Conservation (phyloP, 2,113 vertebrate species). For the Tichodroma muraria region DNA sequence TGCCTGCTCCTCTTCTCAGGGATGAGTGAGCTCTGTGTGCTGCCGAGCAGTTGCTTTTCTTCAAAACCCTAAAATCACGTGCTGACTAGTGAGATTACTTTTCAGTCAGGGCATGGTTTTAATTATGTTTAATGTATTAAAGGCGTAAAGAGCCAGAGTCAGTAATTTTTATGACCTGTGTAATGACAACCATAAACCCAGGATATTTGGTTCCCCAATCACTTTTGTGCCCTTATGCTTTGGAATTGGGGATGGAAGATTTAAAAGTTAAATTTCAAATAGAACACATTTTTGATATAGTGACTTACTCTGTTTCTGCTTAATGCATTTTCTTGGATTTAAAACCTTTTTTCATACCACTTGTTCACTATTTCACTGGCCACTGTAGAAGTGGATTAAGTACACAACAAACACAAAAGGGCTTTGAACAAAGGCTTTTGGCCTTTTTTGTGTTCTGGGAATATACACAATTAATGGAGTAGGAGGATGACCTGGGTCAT, state of each 20-base stretch:
- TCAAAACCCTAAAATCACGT: background rate
- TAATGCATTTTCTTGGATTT: background rate
- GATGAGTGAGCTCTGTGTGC: background rate
- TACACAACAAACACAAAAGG: background rate
- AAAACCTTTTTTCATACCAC: background rate
- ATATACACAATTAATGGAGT: background rate
- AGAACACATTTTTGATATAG: background rate
- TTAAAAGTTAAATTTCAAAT: background rate
- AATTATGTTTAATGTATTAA: conserved; percentile 31
- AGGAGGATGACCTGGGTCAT: background rate
- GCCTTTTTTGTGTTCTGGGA: background rate
- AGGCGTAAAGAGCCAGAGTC: background rate
- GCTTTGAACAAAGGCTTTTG: background rate
- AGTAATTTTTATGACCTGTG: conserved; percentile 49
- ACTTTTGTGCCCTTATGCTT: background rate
- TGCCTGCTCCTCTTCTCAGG: background rate
- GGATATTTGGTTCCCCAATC: background rate
- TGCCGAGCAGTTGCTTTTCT: background rate
- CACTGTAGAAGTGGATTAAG: background rate
- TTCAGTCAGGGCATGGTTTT: background rate
- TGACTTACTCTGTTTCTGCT: background rate
- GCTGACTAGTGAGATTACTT: background rate
- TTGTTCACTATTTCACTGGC: background rate
- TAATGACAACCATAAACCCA: conserved; percentile 21
- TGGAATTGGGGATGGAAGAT: background rate